Conservation (phyloP, 2,888 invertebrate species). For the Notocelia uddmanniana region DNA sequence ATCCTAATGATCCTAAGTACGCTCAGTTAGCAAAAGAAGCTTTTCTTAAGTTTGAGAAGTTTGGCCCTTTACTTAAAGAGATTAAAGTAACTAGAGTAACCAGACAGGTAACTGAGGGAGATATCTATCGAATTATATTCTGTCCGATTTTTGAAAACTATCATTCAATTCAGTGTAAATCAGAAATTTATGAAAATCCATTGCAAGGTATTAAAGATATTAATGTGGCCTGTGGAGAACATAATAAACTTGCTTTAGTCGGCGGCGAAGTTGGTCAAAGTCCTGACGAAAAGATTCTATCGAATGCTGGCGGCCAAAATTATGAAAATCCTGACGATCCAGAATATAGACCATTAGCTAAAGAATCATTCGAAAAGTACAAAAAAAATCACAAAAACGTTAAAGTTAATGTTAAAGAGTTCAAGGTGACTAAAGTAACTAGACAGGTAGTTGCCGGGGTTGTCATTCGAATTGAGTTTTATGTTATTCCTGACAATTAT, state of each 20-base stretch:
- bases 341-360: constrained; percentile 55
- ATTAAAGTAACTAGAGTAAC: constrained; percentile 49
- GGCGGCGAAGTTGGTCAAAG: background rate
- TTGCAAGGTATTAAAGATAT: background rate
- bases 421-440: constrained; percentile 64
- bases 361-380: constrained; percentile 57
- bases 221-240: background rate
- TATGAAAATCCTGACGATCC: constrained; percentile 43
- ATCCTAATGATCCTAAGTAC: constrained; percentile 53
- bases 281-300: background rate
- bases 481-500: constrained; percentile 56
- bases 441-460: constrained; percentile 77
- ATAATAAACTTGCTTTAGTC: background rate
- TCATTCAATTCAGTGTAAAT: background rate
- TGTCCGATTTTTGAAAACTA: constrained; percentile 65
- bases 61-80: constrained; percentile 51
- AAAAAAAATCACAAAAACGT: constrained; percentile 44
- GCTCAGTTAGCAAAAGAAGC: constrained; percentile 57
- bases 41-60: constrained; percentile 51
- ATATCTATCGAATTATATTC: constrained; percentile 80
- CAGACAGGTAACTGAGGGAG: constrained; percentile 78
- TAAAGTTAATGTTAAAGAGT: constrained; percentile 49
- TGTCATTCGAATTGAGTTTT: constrained; percentile 59
- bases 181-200: background rate
- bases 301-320: constrained; percentile 48